Percentiles rank a stretch among this genome's conserved stretches.
These are phyloP conservation scores for Thereuonema tuberculata DNA, from an alignment of 1,140 invertebrate genomes.

Conservation along the genomic window DNA sequence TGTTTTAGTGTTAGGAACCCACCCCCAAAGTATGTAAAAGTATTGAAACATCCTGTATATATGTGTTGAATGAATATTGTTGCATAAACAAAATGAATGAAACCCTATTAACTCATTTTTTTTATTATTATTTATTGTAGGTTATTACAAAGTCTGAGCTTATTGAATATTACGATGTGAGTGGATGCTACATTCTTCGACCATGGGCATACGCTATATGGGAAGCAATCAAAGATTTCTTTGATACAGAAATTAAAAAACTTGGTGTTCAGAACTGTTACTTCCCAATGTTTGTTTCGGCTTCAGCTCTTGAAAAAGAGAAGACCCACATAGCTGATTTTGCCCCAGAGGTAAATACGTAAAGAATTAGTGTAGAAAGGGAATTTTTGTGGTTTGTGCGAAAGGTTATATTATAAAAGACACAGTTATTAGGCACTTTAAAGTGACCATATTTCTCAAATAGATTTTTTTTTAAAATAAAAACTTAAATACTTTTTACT, in stretches of 20 bases:
- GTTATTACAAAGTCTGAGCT: slow-evolving; percentile 95
- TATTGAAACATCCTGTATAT: too few relatives aligned
- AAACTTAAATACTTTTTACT: too few relatives aligned
- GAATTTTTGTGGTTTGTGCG: too few relatives aligned
- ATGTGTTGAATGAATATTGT: too few relatives aligned
- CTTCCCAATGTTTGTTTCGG: slow-evolving; percentile 96
- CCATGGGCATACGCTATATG: slow-evolving; percentile 96
- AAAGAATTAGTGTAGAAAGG: too few relatives aligned
- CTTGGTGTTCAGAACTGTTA: slow-evolving; percentile 94
- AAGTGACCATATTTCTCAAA: too few relatives aligned
- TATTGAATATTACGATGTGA: slow-evolving; percentile 99
- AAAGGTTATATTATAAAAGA: too few relatives aligned
- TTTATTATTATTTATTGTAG: slow-evolving; percentile 21
- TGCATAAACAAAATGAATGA: too few relatives aligned
- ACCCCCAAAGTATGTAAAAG: too few relatives aligned
- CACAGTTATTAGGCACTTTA: too few relatives aligned
- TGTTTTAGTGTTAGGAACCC: too few relatives aligned
- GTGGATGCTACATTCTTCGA: slow-evolving; percentile 94
- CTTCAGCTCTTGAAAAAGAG: slow-evolving; percentile 79
- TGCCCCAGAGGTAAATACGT: slow-evolving; percentile 87
- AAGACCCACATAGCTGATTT: slow-evolving; percentile 97
- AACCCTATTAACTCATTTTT: neutral
- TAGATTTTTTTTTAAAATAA: too few relatives aligned
- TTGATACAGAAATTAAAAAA: slow-evolving; percentile 79
- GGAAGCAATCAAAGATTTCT: slow-evolving; percentile 80